Base-by-base conservation (phyloP, 2,888 invertebrate genomes). In the Acleris holmiana region DNA sequence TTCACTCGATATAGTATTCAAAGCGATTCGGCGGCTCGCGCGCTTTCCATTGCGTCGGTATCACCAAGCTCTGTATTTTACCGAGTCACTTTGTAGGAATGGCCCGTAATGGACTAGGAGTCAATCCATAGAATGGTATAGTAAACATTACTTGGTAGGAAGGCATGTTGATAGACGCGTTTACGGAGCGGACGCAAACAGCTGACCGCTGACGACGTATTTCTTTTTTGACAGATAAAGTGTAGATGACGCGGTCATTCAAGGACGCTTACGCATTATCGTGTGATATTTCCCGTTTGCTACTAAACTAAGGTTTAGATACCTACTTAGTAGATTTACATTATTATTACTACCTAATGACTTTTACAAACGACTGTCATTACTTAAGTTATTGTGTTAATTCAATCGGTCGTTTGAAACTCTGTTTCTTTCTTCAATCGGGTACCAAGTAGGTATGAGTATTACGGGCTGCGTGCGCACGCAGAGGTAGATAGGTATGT, bases 221-320 rank as follows among this genome's bases (percentile, higher is more conserved):
- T 84, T 85, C 84, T 85, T 89, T 85, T 86, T 86, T 83, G 81
- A 83, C 80, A 80, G 86, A 89, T 87, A 89, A 91, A 89, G 89
- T 88, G 86, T 84, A 84, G 55, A 60, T 85, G 87, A 87, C 88
- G 82, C 89, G 89, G 89, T 89, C 88, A 86, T 79, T 85, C 89
- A 91, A 91, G 91, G 91, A 91, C 91, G 88, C 79, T 77, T 78
- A 79, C 76, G 79, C 77, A 81, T 81, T 83, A 84, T 79, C 80
- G 78, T 84, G 80, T 81, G 80, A 84, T 85, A 84, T 86, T 89
- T 88, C 89, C 89, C 88, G 88, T 86, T 88, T 80, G 73, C 78
- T 79, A 78, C 73, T 78, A 80, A 81, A 80, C 75, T 76, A 77
- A 77, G 18, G 21, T 23, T 44, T 7, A 29, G 29, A 29, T 29